These are phyloP conservation scores for Melipona quadrifasciata DNA, from an alignment of 1,140 invertebrate species.

Conservation along the genomic window DNA sequence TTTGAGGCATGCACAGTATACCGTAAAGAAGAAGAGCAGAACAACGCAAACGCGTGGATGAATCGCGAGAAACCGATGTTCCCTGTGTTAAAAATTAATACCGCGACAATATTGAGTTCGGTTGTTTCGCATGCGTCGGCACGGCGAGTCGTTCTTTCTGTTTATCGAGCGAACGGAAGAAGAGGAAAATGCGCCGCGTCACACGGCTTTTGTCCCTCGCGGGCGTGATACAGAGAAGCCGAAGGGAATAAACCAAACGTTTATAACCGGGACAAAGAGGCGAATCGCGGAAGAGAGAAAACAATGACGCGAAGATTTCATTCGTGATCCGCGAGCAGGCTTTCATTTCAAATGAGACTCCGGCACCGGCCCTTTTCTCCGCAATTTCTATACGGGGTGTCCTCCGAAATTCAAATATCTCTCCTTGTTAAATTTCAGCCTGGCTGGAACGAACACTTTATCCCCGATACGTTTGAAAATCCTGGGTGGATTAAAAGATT, in stretches of 20 bases:
- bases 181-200: slow-evolving; percentile 12
- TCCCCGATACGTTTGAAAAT: too few relatives aligned
- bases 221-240: slow-evolving; percentile 18
- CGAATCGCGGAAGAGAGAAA: slow-evolving; percentile 32
- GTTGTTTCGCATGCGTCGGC: not conserved
- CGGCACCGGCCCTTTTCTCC: not conserved
- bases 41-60: not conserved
- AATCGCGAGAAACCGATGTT: not conserved
- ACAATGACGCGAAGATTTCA: slow-evolving; percentile 42
- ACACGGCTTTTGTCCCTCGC: slow-evolving; percentile 8
- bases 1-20: too few relatives aligned
- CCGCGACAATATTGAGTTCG: not conserved
- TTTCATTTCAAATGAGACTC: slow-evolving; percentile 35
- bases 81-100: not conserved
- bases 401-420: not conserved
- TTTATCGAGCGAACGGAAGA: slow-evolving; percentile 3
- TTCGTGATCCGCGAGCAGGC: slow-evolving; percentile 25
- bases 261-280: slow-evolving; percentile 30
- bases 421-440: not conserved
- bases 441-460: too few relatives aligned
- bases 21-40: not conserved
- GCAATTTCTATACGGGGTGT: not conserved
- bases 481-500: too few relatives aligned
- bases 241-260: slow-evolving; percentile 26
- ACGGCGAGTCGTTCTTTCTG: not conserved